phyloP scores from a whole-genome alignment of 1,140 invertebrate genomes.

The Brachionus rotundiformis region DNA sequence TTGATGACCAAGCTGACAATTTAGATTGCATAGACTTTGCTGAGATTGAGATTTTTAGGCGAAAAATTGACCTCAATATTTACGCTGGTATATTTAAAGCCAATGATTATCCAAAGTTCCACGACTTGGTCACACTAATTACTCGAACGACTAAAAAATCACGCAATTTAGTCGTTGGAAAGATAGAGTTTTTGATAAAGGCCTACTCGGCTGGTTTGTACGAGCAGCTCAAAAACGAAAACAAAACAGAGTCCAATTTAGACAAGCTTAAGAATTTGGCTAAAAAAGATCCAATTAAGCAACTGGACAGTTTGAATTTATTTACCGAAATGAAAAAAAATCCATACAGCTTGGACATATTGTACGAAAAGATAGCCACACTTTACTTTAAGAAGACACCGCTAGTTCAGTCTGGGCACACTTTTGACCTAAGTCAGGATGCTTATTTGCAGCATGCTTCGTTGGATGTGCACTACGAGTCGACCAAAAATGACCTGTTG shows the following conservation, averaged over 20 bases:
- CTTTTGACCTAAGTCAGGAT: not conserved
- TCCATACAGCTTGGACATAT: not conserved
- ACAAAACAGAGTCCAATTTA: not conserved
- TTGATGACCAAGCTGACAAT: not conserved
- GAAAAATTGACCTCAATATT: not conserved
- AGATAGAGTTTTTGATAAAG: not conserved
- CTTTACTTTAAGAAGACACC: slow-evolving; percentile 17
- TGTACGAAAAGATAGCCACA: not conserved
- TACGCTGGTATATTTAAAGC: not conserved
- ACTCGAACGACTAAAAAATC: not conserved
- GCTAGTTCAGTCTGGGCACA: not conserved
- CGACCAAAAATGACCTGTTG: not conserved
- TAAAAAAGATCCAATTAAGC: not conserved
- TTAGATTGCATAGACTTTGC: not conserved
- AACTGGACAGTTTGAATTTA: not conserved
- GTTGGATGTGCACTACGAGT: not conserved
- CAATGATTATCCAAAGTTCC: not conserved
- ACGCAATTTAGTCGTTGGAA: not conserved
- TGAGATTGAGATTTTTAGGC: not conserved
- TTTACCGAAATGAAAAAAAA: not conserved
- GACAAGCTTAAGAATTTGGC: not conserved
- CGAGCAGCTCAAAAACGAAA: not conserved
- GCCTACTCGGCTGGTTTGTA: not conserved
- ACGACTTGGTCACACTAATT: not conserved
- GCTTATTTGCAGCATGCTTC: not conserved